phyloP scores from a whole-genome alignment of 2,113 vertebrate species.

The Brienomyrus longianalis region DNA sequence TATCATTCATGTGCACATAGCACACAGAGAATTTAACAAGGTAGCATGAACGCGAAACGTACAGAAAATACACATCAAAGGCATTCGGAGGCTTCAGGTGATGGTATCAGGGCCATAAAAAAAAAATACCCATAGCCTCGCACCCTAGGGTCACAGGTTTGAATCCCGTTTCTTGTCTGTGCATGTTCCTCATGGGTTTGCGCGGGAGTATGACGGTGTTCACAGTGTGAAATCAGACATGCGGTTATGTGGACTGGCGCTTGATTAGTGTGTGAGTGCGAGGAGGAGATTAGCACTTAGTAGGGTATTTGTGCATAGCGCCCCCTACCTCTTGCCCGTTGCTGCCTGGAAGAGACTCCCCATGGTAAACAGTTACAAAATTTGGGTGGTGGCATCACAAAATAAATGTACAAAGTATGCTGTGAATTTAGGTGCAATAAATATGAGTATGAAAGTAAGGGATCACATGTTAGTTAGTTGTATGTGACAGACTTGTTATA shows the following conservation, averaged over 20 bases:
- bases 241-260: not conserved
- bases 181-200: not conserved
- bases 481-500: not conserved
- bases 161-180: not conserved
- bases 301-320: not conserved
- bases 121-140: not conserved
- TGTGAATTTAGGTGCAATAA: not conserved
- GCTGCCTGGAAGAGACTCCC: not conserved
- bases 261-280: not conserved
- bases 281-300: not conserved
- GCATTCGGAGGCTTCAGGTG: not conserved
- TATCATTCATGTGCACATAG: conserved; percentile 18
- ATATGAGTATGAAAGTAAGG: not conserved
- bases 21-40: conserved; percentile 23
- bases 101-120: not conserved
- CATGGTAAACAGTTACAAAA: not conserved
- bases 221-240: not conserved
- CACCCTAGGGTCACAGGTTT: not conserved
- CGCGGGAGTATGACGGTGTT: not conserved
- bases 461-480: not conserved
- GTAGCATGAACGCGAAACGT: not conserved
- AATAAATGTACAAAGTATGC: not conserved
- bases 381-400: not conserved
- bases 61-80: not conserved
- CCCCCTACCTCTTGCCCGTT: not conserved